A percentile compares a stretch with the other conserved stretches of the same genome.
Evolutionary conservation across 2,888 invertebrate genomes (phyloP).

Genomic region (Pyrgus malvae): DNA sequence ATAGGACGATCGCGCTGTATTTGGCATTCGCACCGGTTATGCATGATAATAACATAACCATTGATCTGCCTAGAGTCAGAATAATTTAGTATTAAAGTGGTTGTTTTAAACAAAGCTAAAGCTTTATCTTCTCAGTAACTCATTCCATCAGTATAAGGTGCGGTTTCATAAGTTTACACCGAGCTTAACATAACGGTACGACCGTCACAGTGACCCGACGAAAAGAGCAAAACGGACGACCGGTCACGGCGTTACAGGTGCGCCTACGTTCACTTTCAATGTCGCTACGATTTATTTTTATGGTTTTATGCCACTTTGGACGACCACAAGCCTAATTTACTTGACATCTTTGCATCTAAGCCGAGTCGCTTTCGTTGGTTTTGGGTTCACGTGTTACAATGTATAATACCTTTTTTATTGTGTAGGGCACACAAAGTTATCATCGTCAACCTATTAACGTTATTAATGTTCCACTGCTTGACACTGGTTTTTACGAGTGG

Average conservation of each 20-base stretch:
- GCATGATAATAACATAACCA: background rate
- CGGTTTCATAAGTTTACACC: conserved; percentile 29
- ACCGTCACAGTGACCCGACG: conserved; percentile 66
- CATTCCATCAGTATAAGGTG: too few relatives aligned
- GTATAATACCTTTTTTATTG: background rate
- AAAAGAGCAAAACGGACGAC: conserved; percentile 51
- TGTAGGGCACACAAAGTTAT: too few relatives aligned
- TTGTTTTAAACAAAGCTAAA: too few relatives aligned
- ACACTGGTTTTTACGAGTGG: too few relatives aligned
- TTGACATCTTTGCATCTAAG: conserved; percentile 5
- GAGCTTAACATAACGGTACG: conserved; percentile 57
- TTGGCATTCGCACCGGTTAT: background rate
- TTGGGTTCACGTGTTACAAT: background rate
- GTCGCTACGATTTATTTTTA: conserved; percentile 57
- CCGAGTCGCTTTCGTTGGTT: background rate
- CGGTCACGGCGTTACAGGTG: conserved; percentile 73
- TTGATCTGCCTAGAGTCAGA: too few relatives aligned
- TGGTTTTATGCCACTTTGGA: conserved; percentile 35
- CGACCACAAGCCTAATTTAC: conserved; percentile 6
- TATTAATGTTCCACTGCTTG: too few relatives aligned
- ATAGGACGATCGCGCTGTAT: background rate
- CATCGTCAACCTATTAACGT: background rate
- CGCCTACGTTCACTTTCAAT: conserved; percentile 73
- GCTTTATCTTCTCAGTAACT: too few relatives aligned
- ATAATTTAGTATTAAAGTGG: too few relatives aligned